Percentiles rank a stretch among this genome's conserved stretches.
Conservation (phyloP, 2,797 vertebrate species). For the Lepus townsendii region DNA sequence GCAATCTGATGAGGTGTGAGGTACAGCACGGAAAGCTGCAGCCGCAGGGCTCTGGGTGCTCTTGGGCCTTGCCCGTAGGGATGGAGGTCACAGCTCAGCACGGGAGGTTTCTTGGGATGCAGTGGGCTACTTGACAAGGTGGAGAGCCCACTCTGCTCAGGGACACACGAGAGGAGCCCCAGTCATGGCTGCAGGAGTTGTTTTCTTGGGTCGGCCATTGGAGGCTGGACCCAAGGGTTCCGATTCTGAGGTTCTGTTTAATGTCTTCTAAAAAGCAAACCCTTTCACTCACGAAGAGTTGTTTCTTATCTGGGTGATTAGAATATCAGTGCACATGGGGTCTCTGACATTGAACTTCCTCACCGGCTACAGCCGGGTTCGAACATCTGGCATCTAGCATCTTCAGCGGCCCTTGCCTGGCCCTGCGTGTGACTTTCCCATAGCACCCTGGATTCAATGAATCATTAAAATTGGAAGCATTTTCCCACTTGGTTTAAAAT, state of each 20-base stretch:
- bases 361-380: background rate
- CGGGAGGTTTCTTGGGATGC: background rate
- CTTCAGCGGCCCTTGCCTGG: background rate
- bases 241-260: background rate
- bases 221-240: background rate
- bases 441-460: background rate
- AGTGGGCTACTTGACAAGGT: background rate
- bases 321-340: background rate
- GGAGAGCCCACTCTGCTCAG: background rate
- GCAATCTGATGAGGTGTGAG: background rate
- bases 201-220: background rate
- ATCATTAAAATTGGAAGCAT: slow-evolving; percentile 56
- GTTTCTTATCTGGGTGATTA: background rate
- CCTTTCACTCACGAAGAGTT: background rate
- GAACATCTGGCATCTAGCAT: background rate
- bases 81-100: background rate
- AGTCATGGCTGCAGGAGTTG: background rate
- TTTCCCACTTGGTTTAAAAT: slow-evolving; percentile 67
- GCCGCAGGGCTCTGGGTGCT: background rate
- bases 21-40: background rate
- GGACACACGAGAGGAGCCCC: background rate
- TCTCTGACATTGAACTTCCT: background rate
- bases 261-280: background rate
- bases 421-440: background rate
- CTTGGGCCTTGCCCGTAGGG: background rate